Evolutionary conservation across 2,113 vertebrate genomes (phyloP).

Genomic region (Phycodurus eques): DNA sequence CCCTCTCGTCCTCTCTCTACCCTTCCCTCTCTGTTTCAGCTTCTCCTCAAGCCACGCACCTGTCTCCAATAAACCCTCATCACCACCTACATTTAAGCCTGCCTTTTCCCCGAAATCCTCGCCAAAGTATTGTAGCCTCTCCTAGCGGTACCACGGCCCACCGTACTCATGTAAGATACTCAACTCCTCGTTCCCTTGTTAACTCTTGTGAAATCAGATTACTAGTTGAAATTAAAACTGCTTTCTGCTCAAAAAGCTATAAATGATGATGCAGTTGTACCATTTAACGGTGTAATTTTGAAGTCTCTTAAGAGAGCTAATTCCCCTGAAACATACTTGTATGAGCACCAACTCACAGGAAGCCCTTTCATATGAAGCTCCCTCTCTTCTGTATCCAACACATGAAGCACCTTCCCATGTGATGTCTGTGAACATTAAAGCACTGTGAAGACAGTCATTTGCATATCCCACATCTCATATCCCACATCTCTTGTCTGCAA

Average conservation of each 20-base stretch:
- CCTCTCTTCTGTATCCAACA: constrained; percentile 52
- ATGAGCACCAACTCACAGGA: constrained; percentile 40
- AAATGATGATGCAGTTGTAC: constrained; percentile 14
- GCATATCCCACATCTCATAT: constrained; percentile 60
- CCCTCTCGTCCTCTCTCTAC: too few species aligned
- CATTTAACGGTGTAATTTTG: constrained; percentile 18
- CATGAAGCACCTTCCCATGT: constrained; percentile 42
- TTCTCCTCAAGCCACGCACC: too few species aligned
- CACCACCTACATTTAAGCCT: too few species aligned
- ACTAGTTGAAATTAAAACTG: constrained; percentile 11
- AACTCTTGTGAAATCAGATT: background rate
- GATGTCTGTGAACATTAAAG: constrained; percentile 46
- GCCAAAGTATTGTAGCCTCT: too few species aligned
- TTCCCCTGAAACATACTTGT: constrained; percentile 39
- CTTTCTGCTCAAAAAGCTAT: background rate
- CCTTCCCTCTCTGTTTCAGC: too few species aligned
- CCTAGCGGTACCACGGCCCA: too few species aligned
- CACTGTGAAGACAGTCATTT: constrained; percentile 57
- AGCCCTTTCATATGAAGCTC: constrained; percentile 32
- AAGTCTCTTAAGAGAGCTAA: constrained; percentile 45
- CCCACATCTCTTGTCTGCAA: constrained; percentile 30
- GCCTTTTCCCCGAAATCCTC: too few species aligned
- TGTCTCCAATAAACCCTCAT: too few species aligned
- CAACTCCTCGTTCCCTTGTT: too few species aligned
- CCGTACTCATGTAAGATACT: too few species aligned